Conservation (phyloP, 1,140 invertebrate genomes). For the Bombus impatiens region DNA sequence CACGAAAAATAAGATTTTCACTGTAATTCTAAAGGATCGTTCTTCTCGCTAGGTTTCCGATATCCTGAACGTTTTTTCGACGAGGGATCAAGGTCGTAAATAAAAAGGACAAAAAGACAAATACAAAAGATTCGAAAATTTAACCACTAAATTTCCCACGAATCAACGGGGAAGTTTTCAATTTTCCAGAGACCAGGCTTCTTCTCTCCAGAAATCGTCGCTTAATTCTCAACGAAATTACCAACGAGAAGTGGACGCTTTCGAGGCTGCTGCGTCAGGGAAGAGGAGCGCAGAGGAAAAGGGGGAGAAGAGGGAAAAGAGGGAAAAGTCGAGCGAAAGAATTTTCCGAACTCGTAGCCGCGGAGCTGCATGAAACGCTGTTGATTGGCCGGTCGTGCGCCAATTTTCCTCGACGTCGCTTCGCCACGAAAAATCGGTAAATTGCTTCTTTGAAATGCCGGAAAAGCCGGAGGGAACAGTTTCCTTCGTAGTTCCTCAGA, state of each 20-base stretch:
- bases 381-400: slow-evolving; percentile 79
- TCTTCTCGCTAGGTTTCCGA: too few relatives aligned
- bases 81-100: too few relatives aligned
- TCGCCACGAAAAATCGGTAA: slow-evolving; percentile 80
- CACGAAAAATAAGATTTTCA: too few relatives aligned
- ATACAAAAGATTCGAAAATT: too few relatives aligned
- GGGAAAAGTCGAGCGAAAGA: slow-evolving; percentile 37
- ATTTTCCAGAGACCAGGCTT: neutral
- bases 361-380: slow-evolving; percentile 78
- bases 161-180: neutral
- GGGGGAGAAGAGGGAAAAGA: too few relatives aligned
- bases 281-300: too few relatives aligned
- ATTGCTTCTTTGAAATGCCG: slow-evolving; percentile 81
- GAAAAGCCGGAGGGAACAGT: slow-evolving; percentile 74
- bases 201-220: neutral
- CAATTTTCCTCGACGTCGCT: slow-evolving; percentile 77
- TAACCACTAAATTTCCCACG: too few relatives aligned
- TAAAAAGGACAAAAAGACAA: too few relatives aligned
- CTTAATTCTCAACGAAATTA: slow-evolving; percentile 32
- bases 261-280: slow-evolving; percentile 14
- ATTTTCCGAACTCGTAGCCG: slow-evolving; percentile 70
- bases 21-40: too few relatives aligned
- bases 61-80: too few relatives aligned
- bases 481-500: slow-evolving; percentile 60
- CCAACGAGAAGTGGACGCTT: slow-evolving; percentile 36